Evolutionary conservation across 2,113 vertebrate species (phyloP), one percentile per base, ranked within the genome.

Genomic region (Alaudala cheleensis): DNA sequence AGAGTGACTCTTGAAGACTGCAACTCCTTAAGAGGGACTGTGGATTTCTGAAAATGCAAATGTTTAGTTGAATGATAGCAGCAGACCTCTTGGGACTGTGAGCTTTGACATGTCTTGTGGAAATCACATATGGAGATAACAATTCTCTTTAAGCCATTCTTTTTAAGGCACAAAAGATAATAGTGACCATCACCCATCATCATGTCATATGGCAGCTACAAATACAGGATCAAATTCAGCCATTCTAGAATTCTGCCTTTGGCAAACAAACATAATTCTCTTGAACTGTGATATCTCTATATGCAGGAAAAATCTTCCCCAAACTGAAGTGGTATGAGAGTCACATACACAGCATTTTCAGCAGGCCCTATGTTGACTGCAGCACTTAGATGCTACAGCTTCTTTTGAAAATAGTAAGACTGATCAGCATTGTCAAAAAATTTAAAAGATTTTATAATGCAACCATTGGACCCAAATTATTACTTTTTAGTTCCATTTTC

Each of bases 401-500:
- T 31, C 66, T 77, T 86, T 83, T 53, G 50, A 69, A 88, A 91
- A 83, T n/a, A 86, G 33, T 39, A 58, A 54, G 39, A 39, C 19
- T 28, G 64, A 89, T 81, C 56, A 86, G 37, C 23, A 39, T 45
- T 80, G 85, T 87, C 70, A 71, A 65, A 62, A 24, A 90, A 54
- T 57, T 74, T 67, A 37, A 87, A 91, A 89, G 56, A 76, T 64
- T 88, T 67, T 82, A 40, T 69, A 88, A 72, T 61, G 9, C 65
- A 89, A 50, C 14, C 12, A 6, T 65, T 78, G 40, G 22, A 83
- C 11, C 4, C 17, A 86, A 82, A 70, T 83, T 34, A 79, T 58
- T 45, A 72, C 57, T 64, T 93, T 79, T 88, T 81, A 73, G 39
- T 44, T 87, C 34, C 57, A 69, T 72, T 81, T 93, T 58, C n/a